Conservation (phyloP, 1,140 invertebrate genomes). For the Lerema accius region DNA sequence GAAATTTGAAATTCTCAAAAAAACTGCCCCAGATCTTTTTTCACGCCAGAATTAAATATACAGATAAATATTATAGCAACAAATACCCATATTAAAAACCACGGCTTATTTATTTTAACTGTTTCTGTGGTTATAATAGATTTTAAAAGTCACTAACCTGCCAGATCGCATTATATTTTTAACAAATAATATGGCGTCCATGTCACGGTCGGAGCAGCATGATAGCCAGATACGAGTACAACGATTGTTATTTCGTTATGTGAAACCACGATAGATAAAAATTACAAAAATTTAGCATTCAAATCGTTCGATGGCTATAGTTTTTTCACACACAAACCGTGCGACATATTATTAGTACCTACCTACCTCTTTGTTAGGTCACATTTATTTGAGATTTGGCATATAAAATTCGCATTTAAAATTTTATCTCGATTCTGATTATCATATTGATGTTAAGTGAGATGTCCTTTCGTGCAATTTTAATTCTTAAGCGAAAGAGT, state of each 20-base stretch:
- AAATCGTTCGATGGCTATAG: constrained; percentile 30
- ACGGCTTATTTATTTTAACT: too few relatives aligned
- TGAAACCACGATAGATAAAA: constrained; percentile 9
- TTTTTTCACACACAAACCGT: too few relatives aligned
- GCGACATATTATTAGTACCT: not conserved
- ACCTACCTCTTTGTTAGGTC: not conserved
- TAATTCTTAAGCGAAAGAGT: not conserved
- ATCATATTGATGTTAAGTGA: constrained; percentile 1
- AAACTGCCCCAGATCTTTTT: too few relatives aligned
- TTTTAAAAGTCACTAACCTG: constrained; percentile 34
- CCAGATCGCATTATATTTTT: constrained; percentile 14
- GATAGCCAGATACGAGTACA: constrained; percentile 15
- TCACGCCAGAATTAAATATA: too few relatives aligned
- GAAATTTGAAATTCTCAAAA: too few relatives aligned
- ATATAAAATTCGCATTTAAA: constrained; percentile 22
- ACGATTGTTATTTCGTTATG: constrained; percentile 14
- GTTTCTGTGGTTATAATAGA: too few relatives aligned
- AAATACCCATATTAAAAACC: too few relatives aligned
- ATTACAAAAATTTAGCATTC: constrained; percentile 18
- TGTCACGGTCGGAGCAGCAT: constrained; percentile 26
- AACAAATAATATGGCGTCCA: constrained; percentile 16
- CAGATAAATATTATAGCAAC: too few relatives aligned
- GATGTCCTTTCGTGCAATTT: not conserved
- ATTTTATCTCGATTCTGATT: not conserved
- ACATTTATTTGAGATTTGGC: constrained; percentile 21